Conservation (phyloP, 2,888 invertebrate species). For the Dicranocentrus wangi region DNA sequence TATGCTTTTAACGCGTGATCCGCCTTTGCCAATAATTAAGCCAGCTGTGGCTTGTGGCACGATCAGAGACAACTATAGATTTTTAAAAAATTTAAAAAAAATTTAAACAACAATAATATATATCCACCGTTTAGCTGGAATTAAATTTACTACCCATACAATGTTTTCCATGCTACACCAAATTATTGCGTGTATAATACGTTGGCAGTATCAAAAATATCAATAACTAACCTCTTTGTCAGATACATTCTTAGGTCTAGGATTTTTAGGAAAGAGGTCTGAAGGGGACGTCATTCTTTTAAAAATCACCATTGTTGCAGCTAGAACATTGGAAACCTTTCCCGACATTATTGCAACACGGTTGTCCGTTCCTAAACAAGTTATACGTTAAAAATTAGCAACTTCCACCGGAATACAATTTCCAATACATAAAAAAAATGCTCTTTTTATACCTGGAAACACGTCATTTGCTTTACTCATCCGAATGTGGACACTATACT, state of each 20-base stretch:
- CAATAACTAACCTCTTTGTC: slow-evolving; percentile 71
- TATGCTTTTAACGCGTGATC: slow-evolving; percentile 72
- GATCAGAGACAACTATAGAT: slow-evolving; percentile 70
- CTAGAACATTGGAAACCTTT: slow-evolving; percentile 69
- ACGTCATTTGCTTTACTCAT: slow-evolving; percentile 73
- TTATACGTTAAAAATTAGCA: slow-evolving; percentile 1
- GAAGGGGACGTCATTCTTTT: slow-evolving; percentile 73
- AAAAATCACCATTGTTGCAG: slow-evolving; percentile 72
- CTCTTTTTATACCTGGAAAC: slow-evolving; percentile 66
- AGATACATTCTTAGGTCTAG: slow-evolving; percentile 72
- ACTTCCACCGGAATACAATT: not conserved
- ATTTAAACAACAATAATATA: slow-evolving; percentile 16
- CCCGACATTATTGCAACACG: slow-evolving; percentile 73
- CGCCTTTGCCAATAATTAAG: slow-evolving; percentile 72
- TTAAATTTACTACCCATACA: too few species aligned
- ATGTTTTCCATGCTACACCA: too few species aligned
- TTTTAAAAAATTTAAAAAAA: slow-evolving; percentile 1
- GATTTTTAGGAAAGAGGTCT: slow-evolving; percentile 72
- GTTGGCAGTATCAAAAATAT: slow-evolving; percentile 12
- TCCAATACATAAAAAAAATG: slow-evolving; percentile 2
- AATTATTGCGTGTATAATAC: too few species aligned
- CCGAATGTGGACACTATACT: slow-evolving; percentile 72
- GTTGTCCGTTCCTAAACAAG: slow-evolving; percentile 68
- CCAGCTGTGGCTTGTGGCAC: slow-evolving; percentile 73
- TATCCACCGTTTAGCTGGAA: too few species aligned